A percentile compares a stretch with the other conserved stretches of the same genome.
Conservation (phyloP, 2,797 vertebrate species). For the Holocentrus rufus region DNA sequence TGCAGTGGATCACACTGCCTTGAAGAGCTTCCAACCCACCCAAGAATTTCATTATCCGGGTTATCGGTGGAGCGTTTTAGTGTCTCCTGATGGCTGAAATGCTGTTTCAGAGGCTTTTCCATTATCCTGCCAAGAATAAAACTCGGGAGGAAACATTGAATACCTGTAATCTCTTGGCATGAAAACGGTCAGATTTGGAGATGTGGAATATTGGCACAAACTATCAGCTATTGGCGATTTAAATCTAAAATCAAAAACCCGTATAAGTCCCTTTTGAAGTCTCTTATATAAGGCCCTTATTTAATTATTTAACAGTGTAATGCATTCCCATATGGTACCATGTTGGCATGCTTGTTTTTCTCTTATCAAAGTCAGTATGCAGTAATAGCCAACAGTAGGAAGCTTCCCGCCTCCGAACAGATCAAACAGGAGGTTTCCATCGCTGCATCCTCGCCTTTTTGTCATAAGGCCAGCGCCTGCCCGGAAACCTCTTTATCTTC, state of each 20-base stretch:
- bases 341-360: background rate
- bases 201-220: background rate
- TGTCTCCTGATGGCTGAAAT: constrained; percentile 11
- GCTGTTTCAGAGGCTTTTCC: constrained; percentile 22
- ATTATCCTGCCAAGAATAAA: constrained; percentile 5
- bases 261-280: too few relatives aligned
- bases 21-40: constrained; percentile 13
- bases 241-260: background rate
- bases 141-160: background rate
- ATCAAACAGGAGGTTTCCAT: constrained; percentile 67
- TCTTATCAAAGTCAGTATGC: constrained; percentile 67
- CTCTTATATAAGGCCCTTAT: too few relatives aligned
- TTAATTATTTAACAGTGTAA: constrained; percentile 9
- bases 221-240: background rate
- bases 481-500: constrained; percentile 71
- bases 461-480: constrained; percentile 53
- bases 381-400: constrained; percentile 61
- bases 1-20: constrained; percentile 15
- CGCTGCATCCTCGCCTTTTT: constrained; percentile 60
- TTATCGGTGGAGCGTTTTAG: constrained; percentile 45
- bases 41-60: constrained; percentile 21
- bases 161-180: background rate
- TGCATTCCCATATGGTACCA: background rate
- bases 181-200: background rate
- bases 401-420: constrained; percentile 56